phyloP scores from a whole-genome alignment of 1,140 invertebrate species.

The Euwallacea fornicatus region DNA sequence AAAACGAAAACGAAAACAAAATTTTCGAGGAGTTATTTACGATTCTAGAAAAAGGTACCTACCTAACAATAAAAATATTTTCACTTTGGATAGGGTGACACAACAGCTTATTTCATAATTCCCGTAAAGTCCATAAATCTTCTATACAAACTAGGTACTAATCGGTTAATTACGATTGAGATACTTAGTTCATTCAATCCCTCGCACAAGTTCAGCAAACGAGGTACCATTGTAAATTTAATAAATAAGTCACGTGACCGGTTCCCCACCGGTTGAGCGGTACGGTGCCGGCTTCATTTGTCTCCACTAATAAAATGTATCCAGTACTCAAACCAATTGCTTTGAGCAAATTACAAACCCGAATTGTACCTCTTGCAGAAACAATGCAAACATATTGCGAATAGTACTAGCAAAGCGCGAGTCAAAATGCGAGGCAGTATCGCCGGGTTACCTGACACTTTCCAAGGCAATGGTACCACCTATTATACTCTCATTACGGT shows the following conservation, averaged over 20 bases:
- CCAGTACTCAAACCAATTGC: conserved; percentile 32
- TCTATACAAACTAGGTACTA: neutral
- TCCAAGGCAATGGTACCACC: conserved; percentile 54
- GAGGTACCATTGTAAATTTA: conserved; percentile 29
- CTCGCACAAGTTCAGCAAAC: conserved; percentile 21
- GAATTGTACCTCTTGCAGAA: conserved; percentile 2
- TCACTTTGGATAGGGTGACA: no score
- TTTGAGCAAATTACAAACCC: conserved; percentile 15
- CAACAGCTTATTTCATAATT: neutral
- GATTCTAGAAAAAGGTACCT: no score
- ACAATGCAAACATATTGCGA: conserved; percentile 2
- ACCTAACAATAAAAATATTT: no score
- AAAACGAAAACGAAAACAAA: no score
- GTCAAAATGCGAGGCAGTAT: conserved; percentile 61
- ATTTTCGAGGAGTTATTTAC: no score
- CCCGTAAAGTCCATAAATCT: neutral
- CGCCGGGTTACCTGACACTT: conserved; percentile 58
- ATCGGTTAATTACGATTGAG: neutral
- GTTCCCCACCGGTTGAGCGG: neutral
- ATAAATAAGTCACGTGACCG: conserved; percentile 32
- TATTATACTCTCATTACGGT: conserved; percentile 65
- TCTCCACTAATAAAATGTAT: conserved; percentile 29
- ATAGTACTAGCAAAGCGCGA: neutral
- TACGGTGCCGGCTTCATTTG: neutral
- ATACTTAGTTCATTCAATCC: neutral